Base-by-base conservation (phyloP, 2,797 vertebrate species). In the Yasuhikotakia modesta region DNA sequence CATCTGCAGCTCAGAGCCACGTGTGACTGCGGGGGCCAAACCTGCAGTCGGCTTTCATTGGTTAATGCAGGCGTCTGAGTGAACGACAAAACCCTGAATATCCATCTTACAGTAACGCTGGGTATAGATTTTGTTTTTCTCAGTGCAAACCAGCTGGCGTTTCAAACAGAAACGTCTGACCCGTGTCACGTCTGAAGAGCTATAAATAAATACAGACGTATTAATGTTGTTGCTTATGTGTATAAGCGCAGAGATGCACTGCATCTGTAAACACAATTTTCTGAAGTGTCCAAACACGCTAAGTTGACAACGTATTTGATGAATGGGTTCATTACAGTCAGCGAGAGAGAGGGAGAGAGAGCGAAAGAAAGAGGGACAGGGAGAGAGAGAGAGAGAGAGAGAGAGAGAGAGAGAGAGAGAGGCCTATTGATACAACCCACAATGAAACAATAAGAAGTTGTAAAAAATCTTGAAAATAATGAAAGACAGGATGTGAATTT, bases 1-100 rank as follows among this genome's bases (percentile, higher is more conserved):
- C 52, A 70, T 50, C 67, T 76, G 45, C 72, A 66, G 68, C 52
- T 61, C 69, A 19, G 57, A 11, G 21, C 55, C 58, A 24, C 19
- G 16, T 53, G 73, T 39, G 67, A 58, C 73, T 67, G 69, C 61
- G 17, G 46, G 30, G 67, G 76, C 72, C 81, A 75, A 11, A 67
- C 50, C 58, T 71, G 48, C 46, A 78, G 46, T 55, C 68, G 14
- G 27, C 19, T 8, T 78, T 71, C 61, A 70, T 78, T 70, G 63
- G 32, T 39, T 63, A 70, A 78, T 53, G 52, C 35, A 64, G 66
- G 27, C 53, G 69, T 55, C 60, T 77, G 55, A 70, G 14, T 52
- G 66, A 77, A 32, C 58, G 21, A 43, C 24, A 78, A 78, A 65
- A 78, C 67, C 19, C n/a, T 60, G 8, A 0, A 24, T 19, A 57